Evolutionary conservation across 1,140 invertebrate genomes (phyloP).

Genomic region (Lerema accius): DNA sequence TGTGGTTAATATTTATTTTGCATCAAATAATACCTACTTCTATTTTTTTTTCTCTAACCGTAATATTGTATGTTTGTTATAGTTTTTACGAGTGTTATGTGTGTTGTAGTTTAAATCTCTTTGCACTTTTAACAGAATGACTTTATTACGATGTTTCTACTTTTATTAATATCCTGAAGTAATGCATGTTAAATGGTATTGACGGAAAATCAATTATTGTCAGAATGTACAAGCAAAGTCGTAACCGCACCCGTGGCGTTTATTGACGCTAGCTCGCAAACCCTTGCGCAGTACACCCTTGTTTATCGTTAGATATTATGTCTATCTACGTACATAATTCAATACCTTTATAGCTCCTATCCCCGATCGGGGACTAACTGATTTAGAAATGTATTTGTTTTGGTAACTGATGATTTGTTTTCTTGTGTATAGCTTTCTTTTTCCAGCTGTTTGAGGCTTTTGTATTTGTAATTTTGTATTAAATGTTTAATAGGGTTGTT

Average conservation of each 20-base stretch:
- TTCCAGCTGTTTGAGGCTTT: too few relatives aligned
- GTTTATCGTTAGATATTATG: constrained; percentile 36
- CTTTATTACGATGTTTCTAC: too few relatives aligned
- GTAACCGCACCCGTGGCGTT: constrained; percentile 40
- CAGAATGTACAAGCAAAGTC: constrained; percentile 1
- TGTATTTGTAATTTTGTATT: too few relatives aligned
- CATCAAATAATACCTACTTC: too few relatives aligned
- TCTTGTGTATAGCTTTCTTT: too few relatives aligned
- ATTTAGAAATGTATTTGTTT: too few relatives aligned
- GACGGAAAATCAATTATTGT: constrained; percentile 4
- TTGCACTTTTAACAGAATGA: background rate
- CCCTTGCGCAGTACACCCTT: constrained; percentile 45
- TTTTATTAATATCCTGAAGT: too few relatives aligned
- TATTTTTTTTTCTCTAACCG: too few relatives aligned
- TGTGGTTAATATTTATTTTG: background rate
- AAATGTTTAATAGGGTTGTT: too few relatives aligned
- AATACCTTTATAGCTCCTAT: constrained; percentile 34
- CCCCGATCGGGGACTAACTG: background rate
- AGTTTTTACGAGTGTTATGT: too few relatives aligned
- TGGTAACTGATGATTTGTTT: too few relatives aligned
- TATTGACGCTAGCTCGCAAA: constrained; percentile 46
- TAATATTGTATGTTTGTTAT: too few relatives aligned
- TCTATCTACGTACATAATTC: constrained; percentile 43
- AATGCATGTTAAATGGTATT: constrained; percentile 5
- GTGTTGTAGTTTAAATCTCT: background rate